Percentiles rank a stretch among this genome's conserved stretches.
Conservation (phyloP, 2,888 invertebrate genomes). For the Hypolimnas misippus region DNA sequence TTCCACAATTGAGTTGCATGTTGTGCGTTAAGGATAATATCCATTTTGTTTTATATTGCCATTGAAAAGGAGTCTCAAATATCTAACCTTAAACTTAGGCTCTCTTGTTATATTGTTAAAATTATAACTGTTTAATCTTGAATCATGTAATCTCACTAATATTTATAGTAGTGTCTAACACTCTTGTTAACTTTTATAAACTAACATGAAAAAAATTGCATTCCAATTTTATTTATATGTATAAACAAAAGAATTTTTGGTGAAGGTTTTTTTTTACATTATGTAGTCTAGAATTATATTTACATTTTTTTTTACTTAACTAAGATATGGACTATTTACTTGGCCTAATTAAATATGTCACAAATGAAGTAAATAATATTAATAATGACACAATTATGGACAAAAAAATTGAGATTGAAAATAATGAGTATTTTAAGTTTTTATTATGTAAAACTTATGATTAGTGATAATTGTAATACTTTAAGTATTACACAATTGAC, state of each 20-base stretch:
- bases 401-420: neutral
- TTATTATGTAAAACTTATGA: neutral
- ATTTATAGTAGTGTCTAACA: slow-evolving; percentile 8
- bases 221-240: slow-evolving; percentile 12
- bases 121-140: slow-evolving; percentile 22
- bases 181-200: slow-evolving; percentile 12
- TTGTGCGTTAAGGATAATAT: slow-evolving; percentile 85
- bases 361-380: neutral
- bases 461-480: neutral
- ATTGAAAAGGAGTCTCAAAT: slow-evolving; percentile 9
- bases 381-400: neutral
- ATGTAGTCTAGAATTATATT: neutral
- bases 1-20: slow-evolving; percentile 91
- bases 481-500: slow-evolving; percentile 7
- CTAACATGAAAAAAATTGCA: slow-evolving; percentile 16
- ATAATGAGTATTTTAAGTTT: neutral
- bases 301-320: slow-evolving; percentile 1
- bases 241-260: slow-evolving; percentile 16
- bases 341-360: neutral
- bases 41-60: neutral
- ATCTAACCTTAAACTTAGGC: slow-evolving; percentile 11
- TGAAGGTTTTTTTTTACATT: slow-evolving; percentile 20
- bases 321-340: slow-evolving; percentile 2
- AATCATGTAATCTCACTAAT: slow-evolving; percentile 24
- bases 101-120: slow-evolving; percentile 26